Conservation (phyloP, 2,888 invertebrate species). For the Ptycholaimellus sp. region DNA sequence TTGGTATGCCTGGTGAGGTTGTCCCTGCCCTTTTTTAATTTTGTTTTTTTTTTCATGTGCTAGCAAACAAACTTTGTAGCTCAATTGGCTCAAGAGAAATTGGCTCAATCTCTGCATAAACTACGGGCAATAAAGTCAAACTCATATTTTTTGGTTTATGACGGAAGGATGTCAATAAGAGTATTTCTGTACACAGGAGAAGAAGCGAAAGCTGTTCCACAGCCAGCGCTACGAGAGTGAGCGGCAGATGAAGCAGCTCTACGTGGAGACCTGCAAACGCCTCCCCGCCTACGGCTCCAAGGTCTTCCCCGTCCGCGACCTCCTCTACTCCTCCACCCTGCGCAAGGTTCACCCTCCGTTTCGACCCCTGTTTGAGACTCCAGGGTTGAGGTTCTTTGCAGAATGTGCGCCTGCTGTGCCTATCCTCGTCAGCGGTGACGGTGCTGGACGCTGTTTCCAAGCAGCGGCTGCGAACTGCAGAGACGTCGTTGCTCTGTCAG, state of each 20-base stretch:
- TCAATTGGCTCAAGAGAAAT: too few species aligned
- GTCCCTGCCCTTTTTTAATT: too few species aligned
- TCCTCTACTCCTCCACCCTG: conserved; percentile 37
- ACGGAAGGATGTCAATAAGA: too few species aligned
- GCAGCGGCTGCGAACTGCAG: conserved; percentile 28
- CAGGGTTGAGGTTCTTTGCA: conserved; percentile 17
- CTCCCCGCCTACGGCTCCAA: conserved; percentile 40
- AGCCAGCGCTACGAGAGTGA: conserved; percentile 41
- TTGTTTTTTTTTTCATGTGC: too few species aligned
- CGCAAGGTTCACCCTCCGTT: conserved; percentile 35
- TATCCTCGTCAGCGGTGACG: conserved; percentile 36
- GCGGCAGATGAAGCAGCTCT: conserved; percentile 38
- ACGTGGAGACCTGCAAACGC: conserved; percentile 39
- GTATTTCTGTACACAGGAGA: too few species aligned
- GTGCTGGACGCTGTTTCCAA: conserved; percentile 32
- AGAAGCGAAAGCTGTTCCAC: conserved; percentile 40
- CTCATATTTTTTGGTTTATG: too few species aligned
- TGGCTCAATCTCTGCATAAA: too few species aligned
- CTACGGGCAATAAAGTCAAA: too few species aligned
- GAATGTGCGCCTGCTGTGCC: conserved; percentile 37
- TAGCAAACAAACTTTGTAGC: too few species aligned
- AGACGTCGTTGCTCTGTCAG: conserved; percentile 37
- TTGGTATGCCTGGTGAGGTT: too few species aligned
- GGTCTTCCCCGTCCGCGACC: conserved; percentile 40
- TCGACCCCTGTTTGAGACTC: not conserved